phyloP scores from a whole-genome alignment of 1,140 invertebrate genomes.

The Antheraea mylitta region DNA sequence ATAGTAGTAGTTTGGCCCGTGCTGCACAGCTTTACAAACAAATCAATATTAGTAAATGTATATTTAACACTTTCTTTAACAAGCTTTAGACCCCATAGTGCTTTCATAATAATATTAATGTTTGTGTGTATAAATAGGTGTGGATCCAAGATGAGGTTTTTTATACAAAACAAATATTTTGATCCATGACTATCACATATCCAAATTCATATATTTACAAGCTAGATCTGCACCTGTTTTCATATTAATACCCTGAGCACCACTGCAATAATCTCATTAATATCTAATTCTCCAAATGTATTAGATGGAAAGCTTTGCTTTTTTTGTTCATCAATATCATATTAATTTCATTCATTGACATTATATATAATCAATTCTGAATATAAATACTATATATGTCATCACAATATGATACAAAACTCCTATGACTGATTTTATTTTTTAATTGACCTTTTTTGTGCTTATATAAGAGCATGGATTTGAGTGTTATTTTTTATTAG shows the following conservation, averaged over 20 bases:
- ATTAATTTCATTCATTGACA: not conserved
- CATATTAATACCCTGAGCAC: not conserved
- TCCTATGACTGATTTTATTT: not conserved
- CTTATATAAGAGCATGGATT: not conserved
- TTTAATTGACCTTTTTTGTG: not conserved
- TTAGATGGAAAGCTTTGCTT: not conserved
- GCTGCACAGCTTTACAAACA: constrained; percentile 37
- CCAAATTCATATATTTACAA: not conserved
- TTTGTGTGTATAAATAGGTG: not conserved
- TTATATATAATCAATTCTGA: not conserved
- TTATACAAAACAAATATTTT: no score
- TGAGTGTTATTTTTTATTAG: not conserved
- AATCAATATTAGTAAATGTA: constrained; percentile 23
- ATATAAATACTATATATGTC: not conserved
- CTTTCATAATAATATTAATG: constrained; percentile 23
- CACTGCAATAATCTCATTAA: not conserved
- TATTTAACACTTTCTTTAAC: constrained; percentile 9
- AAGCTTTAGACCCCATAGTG: constrained; percentile 32
- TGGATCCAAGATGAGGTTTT: not conserved
- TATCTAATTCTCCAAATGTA: not conserved
- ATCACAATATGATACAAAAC: not conserved
- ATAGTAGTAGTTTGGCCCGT: constrained; percentile 17
- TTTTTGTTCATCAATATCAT: constrained; percentile 1
- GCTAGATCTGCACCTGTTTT: not conserved
- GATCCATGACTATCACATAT: not conserved